These are phyloP conservation scores for Pemphredon lugubris DNA, from an alignment of 2,888 invertebrate genomes.

Conservation along the genomic window DNA sequence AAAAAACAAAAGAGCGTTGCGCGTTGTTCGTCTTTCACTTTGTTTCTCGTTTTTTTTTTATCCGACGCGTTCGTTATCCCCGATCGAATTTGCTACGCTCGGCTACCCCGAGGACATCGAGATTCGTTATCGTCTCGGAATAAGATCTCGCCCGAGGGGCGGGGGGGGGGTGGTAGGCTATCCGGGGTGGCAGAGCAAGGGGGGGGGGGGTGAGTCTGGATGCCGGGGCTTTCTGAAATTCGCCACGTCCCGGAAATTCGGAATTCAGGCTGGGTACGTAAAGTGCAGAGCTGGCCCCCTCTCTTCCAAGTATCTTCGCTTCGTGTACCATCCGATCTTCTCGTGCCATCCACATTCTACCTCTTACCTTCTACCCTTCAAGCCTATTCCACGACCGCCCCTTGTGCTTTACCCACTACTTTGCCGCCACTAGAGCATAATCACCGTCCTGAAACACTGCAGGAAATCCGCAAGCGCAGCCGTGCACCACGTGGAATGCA, in stretches of 20 bases:
- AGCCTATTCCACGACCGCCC: slow-evolving; percentile 42
- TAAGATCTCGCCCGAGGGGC: slow-evolving; percentile 31
- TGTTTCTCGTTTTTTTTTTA: too few relatives aligned
- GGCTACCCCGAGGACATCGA: slow-evolving; percentile 35
- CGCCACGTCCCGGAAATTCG: slow-evolving; percentile 54
- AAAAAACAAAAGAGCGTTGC: too few relatives aligned
- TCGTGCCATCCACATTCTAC: slow-evolving; percentile 46
- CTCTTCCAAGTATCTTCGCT: slow-evolving; percentile 42
- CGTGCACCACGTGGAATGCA: slow-evolving; percentile 26
- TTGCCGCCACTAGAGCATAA: slow-evolving; percentile 68
- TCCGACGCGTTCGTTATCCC: slow-evolving; percentile 31
- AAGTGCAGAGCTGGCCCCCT: slow-evolving; percentile 43
- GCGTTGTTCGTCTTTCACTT: too few relatives aligned
- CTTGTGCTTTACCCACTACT: slow-evolving; percentile 65
- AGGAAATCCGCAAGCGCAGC: slow-evolving; percentile 59
- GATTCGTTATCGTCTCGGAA: slow-evolving; percentile 56
- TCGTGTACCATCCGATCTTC: slow-evolving; percentile 43
- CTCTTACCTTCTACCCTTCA: slow-evolving; percentile 41
- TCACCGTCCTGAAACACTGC: slow-evolving; percentile 57
- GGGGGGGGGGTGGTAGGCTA: slow-evolving; percentile 16
- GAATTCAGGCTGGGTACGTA: slow-evolving; percentile 44
- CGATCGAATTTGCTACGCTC: slow-evolving; percentile 38
- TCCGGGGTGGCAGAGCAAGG: too few relatives aligned
- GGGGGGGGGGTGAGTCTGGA: slow-evolving; percentile 18
- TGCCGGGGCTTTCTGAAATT: slow-evolving; percentile 45